Percentiles rank a stretch among this genome's conserved stretches.
phyloP scores from a whole-genome alignment of 2,113 vertebrate species.

The Theristicus caerulescens region DNA sequence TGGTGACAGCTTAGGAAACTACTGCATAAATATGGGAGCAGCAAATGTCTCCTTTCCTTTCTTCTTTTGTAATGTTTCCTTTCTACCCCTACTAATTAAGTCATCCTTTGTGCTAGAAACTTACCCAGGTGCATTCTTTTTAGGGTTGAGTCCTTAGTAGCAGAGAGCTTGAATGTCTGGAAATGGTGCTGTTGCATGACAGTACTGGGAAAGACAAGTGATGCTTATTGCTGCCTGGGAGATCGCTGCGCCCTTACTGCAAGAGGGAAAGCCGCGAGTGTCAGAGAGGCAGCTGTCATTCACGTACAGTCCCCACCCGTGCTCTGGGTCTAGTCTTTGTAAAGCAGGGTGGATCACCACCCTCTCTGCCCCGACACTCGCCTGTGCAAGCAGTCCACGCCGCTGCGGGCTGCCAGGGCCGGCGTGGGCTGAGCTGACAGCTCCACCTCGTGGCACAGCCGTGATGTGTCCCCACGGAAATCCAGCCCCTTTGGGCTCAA shows the following conservation, averaged over 20 bases:
- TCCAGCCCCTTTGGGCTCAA: not conserved
- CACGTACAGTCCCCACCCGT: accelerated
- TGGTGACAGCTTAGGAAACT: not conserved
- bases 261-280: too few species aligned
- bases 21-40: not conserved
- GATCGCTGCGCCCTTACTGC: not conserved
- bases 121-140: not conserved
- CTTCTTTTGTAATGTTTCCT: not conserved
- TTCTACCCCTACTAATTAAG: not conserved
- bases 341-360: accelerated
- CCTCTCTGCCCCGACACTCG: accelerated
- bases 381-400: accelerated
- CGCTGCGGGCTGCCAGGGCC: accelerated
- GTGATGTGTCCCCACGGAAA: accelerated
- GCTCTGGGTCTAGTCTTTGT: not conserved
- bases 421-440: not conserved
- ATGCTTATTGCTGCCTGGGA: not conserved
- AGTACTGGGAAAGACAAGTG: too few species aligned
- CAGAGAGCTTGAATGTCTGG: not conserved
- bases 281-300: not conserved
- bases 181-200: not conserved
- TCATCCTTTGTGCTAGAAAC: not conserved
- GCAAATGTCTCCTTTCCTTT: not conserved
- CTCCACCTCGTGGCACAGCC: not conserved
- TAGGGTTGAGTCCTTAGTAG: not conserved